Evolutionary conservation across 2,888 invertebrate genomes (phyloP).

Genomic region (Slavum lentiscoides): DNA sequence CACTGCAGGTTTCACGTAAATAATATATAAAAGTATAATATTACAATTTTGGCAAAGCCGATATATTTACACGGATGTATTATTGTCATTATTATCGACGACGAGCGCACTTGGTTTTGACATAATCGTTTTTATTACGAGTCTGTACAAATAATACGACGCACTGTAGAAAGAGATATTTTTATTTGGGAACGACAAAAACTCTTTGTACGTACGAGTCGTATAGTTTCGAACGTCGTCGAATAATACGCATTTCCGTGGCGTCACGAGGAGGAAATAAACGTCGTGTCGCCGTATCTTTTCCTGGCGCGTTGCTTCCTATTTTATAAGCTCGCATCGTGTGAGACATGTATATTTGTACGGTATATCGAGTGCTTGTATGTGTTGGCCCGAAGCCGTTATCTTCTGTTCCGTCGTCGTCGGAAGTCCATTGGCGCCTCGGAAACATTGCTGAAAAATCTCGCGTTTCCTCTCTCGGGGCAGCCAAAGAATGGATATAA

Average conservation of each 20-base stretch:
- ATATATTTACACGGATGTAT: too few relatives aligned
- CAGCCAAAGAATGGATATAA: background rate
- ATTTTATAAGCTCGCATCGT: slow-evolving; percentile 17
- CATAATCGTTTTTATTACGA: background rate
- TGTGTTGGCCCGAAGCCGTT: slow-evolving; percentile 12
- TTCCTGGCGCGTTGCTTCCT: background rate
- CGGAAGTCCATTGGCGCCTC: slow-evolving; percentile 51
- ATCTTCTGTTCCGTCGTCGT: slow-evolving; percentile 26
- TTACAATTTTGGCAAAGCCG: too few relatives aligned
- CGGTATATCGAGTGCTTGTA: slow-evolving; percentile 24
- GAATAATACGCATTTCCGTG: slow-evolving; percentile 24
- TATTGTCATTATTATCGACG: background rate
- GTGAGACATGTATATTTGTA: background rate
- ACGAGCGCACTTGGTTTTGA: background rate
- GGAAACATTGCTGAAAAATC: slow-evolving; percentile 45
- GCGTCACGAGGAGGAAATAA: slow-evolving; percentile 41
- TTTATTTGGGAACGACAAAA: slow-evolving; percentile 15
- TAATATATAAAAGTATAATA: too few relatives aligned
- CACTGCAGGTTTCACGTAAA: too few relatives aligned
- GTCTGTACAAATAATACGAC: background rate
- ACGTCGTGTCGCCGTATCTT: slow-evolving; percentile 2
- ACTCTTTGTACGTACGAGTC: slow-evolving; percentile 22
- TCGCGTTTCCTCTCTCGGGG: slow-evolving; percentile 38
- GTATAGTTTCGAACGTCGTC: slow-evolving; percentile 9
- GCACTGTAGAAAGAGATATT: background rate